phyloP scores from a whole-genome alignment of 1,140 invertebrate genomes.

The Nephila pilipes region DNA sequence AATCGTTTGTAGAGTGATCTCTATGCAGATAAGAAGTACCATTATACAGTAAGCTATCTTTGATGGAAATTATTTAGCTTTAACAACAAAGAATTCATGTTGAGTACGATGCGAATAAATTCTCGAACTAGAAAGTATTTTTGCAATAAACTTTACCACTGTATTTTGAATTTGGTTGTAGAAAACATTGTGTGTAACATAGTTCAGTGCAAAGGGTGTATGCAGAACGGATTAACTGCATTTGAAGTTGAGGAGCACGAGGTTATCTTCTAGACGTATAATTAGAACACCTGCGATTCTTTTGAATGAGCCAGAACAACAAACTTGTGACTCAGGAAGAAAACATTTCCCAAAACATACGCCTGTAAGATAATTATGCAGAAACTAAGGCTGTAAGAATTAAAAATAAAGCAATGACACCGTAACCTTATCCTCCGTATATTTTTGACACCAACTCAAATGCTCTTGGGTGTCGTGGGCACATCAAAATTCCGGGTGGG shows the following conservation, averaged over 20 bases:
- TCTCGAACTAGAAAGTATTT: too few relatives aligned
- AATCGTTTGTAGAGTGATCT: not conserved
- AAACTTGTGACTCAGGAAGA: not conserved
- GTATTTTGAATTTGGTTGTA: not conserved
- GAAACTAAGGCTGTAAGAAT: not conserved
- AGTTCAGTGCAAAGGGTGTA: not conserved
- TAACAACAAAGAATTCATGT: not conserved
- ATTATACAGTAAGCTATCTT: not conserved
- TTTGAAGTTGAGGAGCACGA: not conserved
- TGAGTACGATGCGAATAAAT: too few relatives aligned
- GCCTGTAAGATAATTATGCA: conserved; percentile 16
- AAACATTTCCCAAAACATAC: conserved; percentile 30
- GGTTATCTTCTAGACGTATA: not conserved
- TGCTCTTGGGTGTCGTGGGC: not conserved
- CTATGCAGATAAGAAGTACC: not conserved
- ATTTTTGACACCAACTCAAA: conserved; percentile 33
- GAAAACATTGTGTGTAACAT: not conserved
- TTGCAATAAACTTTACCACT: too few relatives aligned
- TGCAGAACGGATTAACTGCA: not conserved
- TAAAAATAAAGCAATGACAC: conserved; percentile 22
- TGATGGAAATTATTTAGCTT: not conserved
- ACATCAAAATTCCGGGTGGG: conserved; percentile 20
- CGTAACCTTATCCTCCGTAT: conserved; percentile 24
- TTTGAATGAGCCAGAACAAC: conserved; percentile 15
- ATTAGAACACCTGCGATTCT: conserved; percentile 33